Conservation (phyloP, 2,797 vertebrate species). For the Urophycis tenuis region DNA sequence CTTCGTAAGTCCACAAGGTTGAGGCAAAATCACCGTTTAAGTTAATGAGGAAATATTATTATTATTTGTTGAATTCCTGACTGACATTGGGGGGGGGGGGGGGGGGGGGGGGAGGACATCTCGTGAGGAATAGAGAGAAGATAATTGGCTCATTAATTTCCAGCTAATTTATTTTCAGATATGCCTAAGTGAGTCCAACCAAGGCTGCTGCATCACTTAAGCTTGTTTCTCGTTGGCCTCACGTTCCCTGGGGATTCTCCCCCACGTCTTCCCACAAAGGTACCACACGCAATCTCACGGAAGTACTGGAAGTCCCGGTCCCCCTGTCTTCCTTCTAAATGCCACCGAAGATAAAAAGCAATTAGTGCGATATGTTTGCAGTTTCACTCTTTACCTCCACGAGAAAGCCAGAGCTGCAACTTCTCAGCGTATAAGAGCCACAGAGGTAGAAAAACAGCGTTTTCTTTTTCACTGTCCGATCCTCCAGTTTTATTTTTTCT, state of each 20-base stretch:
- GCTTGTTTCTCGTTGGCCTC: neutral
- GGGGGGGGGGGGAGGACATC: no score
- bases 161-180: neutral
- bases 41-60: neutral
- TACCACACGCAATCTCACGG: neutral
- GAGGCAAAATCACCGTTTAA: neutral
- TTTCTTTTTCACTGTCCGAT: neutral
- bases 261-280: neutral
- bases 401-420: neutral
- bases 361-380: neutral
- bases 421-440: neutral
- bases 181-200: neutral
- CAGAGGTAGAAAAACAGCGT: neutral
- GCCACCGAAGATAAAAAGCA: neutral
- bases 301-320: neutral
- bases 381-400: neutral
- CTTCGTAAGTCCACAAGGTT: neutral
- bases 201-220: neutral
- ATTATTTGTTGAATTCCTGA: neutral
- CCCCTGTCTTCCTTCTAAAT: neutral
- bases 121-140: neutral
- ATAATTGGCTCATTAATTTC: neutral
- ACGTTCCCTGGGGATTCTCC: neutral
- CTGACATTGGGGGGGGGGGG: neutral
- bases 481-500: no score